Evolutionary conservation across 2,797 vertebrate species (phyloP), one percentile per base, ranked within the genome.

Genomic region (Premnoplex brunnescens): DNA sequence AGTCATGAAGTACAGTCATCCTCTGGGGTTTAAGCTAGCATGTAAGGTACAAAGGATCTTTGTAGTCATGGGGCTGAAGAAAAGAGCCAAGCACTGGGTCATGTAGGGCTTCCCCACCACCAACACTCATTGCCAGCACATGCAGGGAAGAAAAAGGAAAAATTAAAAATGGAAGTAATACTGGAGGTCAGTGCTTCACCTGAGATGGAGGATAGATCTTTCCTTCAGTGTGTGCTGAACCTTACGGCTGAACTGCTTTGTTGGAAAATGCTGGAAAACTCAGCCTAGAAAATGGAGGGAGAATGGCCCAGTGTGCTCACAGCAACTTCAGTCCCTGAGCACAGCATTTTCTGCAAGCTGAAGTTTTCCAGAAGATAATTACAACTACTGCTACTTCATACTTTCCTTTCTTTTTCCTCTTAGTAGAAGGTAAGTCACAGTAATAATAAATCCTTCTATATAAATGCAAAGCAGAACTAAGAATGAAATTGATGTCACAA

Each of bases 381-480:
- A 71, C 21, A 71, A 41, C 27, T 56, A 32, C 80, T 56, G 21
- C 74, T 96, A 80, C 94, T 96, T 95, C 74, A 92, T 55, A 62
- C 66, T 88, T 88, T 26, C 51, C 67, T 82, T 91, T 96, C 67
- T 77, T 90, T 66, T 77, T 39, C 62, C 44, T 91, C 32, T 88
- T 73, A 92, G 83, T 84, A 86, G 81, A 95, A 46, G 85, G 86
- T 86, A 97, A 97, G 96, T 96, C 96, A 95, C 85, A 84, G 26
- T 68, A 87, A 79, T 79, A 97, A 95, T 95, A 97, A 97, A 97
- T 97, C 93, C 89, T 97, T 91, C 95, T 81, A 88, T 91, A 91
- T 87, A 97, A 95, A 97, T 84, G 96, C 91, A 97, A 95, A 97
- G 95, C 95, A 95, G 94, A 97, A 91, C 82, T 96, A 95, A 97